These are phyloP conservation scores for Poecile atricapillus DNA, from an alignment of 2,113 vertebrate species.

Conservation along the genomic window DNA sequence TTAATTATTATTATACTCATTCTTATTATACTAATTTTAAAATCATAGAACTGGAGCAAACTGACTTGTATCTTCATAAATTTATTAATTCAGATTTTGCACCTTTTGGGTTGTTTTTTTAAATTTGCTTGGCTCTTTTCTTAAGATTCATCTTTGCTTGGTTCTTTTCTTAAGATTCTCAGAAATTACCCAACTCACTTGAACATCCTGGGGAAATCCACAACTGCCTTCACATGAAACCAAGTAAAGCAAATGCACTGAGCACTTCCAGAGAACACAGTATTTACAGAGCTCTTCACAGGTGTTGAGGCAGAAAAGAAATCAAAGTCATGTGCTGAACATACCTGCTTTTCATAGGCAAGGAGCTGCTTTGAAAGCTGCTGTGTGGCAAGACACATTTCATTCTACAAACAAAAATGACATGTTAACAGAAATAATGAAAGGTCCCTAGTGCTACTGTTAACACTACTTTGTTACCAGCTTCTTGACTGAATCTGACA, in stretches of 20 bases:
- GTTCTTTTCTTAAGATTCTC: background rate
- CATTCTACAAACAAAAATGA: constrained; percentile 80
- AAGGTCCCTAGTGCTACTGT: background rate
- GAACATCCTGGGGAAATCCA: background rate
- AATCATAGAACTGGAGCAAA: background rate
- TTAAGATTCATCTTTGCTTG: background rate
- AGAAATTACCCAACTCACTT: background rate
- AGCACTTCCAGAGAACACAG: background rate
- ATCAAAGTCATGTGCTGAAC: background rate
- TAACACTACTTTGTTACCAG: background rate
- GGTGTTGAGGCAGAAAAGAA: background rate
- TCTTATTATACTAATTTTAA: background rate
- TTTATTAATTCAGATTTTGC: background rate
- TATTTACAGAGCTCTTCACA: background rate
- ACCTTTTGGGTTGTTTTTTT: background rate
- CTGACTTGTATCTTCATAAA: background rate
- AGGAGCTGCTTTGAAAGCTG: constrained; percentile 93
- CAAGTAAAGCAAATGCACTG: background rate
- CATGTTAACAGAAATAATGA: background rate
- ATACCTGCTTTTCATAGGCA: constrained; percentile 94
- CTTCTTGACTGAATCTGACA: background rate
- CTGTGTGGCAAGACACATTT: constrained; percentile 96
- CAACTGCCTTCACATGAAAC: background rate
- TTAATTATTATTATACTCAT: background rate
- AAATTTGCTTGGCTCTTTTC: background rate